Conservation (phyloP, 2,113 vertebrate genomes). For the Montifringilla adamsi region DNA sequence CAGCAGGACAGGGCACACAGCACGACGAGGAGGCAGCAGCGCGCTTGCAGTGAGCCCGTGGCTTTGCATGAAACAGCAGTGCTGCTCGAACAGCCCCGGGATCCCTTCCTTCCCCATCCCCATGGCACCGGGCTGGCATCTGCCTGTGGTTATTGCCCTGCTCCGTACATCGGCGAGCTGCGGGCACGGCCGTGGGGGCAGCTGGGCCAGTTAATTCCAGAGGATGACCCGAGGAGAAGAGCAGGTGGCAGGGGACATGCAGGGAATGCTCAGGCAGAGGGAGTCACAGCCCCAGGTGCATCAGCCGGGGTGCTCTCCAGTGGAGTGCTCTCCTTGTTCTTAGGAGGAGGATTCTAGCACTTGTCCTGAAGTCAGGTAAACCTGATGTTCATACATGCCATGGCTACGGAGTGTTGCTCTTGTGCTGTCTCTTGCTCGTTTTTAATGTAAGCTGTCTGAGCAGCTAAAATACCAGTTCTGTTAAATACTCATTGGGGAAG, state of each 20-base stretch:
- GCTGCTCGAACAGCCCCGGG: accelerated
- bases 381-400: background rate
- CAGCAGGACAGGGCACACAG: accelerated
- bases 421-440: background rate
- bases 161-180: accelerated
- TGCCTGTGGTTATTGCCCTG: background rate
- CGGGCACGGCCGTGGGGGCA: accelerated
- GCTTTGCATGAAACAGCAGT: accelerated
- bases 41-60: accelerated
- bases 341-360: background rate
- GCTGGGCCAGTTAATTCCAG: background rate
- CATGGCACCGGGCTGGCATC: accelerated
- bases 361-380: background rate
- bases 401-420: background rate
- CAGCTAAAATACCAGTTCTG: background rate
- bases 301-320: background rate
- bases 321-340: background rate
- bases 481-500: background rate
- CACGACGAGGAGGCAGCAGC: background rate
- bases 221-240: background rate
- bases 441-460: background rate
- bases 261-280: background rate
- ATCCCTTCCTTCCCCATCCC: background rate
- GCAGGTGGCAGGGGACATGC: background rate
- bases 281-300: accelerated